Conservation (phyloP, 2,113 vertebrate genomes). For the Girardinichthys multiradiatus region DNA sequence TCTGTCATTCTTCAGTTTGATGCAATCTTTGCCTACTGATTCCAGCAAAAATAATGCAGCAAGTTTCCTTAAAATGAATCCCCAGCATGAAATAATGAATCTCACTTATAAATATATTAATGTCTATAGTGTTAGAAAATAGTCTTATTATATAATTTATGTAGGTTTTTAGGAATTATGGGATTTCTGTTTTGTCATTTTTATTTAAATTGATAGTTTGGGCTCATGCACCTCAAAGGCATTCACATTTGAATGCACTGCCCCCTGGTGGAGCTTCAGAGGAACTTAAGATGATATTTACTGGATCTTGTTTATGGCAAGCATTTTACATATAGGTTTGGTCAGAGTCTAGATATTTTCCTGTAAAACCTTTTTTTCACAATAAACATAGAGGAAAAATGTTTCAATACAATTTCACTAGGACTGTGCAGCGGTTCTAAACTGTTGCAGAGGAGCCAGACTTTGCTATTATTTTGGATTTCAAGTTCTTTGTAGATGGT, state of each 20-base stretch:
- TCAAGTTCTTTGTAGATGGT: not conserved
- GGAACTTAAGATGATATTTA: not conserved
- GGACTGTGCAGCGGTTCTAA: too few relatives aligned
- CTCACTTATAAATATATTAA: not conserved
- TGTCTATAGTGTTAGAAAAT: not conserved
- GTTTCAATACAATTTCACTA: not conserved
- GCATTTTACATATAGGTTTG: too few relatives aligned
- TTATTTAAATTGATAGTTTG: not conserved
- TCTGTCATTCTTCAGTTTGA: slow-evolving; percentile 27
- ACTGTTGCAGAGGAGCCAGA: too few relatives aligned
- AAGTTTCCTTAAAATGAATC: too few relatives aligned
- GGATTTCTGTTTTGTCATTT: slow-evolving; percentile 13
- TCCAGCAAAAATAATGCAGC: not conserved
- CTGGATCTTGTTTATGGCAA: too few relatives aligned
- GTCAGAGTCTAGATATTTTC: not conserved
- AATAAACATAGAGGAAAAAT: too few relatives aligned
- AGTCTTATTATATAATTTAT: not conserved
- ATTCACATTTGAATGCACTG: slow-evolving; percentile 61
- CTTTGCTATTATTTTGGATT: not conserved
- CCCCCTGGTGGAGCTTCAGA: slow-evolving; percentile 70
- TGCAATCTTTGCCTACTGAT: slow-evolving; percentile 19
- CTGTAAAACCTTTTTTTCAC: not conserved
- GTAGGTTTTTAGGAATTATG: not conserved
- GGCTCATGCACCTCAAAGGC: slow-evolving; percentile 22
- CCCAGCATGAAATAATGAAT: too few relatives aligned